phyloP scores from a whole-genome alignment of 30 jellyfish, hydroid and myxozoan genomes.

The Aurelia sp. region DNA sequence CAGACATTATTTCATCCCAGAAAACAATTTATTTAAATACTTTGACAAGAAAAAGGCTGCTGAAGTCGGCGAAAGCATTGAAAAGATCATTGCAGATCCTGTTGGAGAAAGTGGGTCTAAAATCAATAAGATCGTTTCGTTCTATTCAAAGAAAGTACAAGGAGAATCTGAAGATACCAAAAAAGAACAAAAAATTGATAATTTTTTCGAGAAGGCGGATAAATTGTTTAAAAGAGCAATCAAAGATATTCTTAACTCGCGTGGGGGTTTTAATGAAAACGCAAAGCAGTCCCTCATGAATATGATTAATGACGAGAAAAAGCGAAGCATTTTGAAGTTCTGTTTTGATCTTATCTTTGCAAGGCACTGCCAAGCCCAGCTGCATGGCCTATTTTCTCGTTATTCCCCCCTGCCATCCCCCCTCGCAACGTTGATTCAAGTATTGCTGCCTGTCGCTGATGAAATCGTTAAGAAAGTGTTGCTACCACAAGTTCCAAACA shows the following conservation, averaged over 20 bases:
- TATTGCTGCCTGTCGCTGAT: slow-evolving; percentile 15
- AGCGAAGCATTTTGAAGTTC: slow-evolving; percentile 11
- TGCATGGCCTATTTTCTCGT: slow-evolving; percentile 1
- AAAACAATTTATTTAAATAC: slow-evolving; percentile 32
- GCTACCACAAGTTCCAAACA: slow-evolving; percentile 1
- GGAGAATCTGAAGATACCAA: background rate
- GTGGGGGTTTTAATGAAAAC: background rate
- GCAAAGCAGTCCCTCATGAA: background rate
- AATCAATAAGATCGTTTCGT: background rate
- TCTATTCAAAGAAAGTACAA: slow-evolving; percentile 10
- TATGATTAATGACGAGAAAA: background rate
- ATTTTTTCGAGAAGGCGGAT: slow-evolving; percentile 7
- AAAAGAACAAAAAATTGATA: background rate
- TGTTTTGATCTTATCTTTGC: slow-evolving; percentile 37
- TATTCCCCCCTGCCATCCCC: slow-evolving; percentile 46
- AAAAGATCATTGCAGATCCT: slow-evolving; percentile 40
- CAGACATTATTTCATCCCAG: slow-evolving; percentile 46
- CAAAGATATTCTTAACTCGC: background rate
- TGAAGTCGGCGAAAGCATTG: slow-evolving; percentile 10
- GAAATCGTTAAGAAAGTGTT: slow-evolving; percentile 12
- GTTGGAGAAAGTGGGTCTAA: slow-evolving; percentile 22
- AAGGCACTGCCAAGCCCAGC: slow-evolving; percentile 12
- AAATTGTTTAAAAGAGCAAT: slow-evolving; percentile 8
- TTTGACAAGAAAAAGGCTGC: slow-evolving; percentile 13
- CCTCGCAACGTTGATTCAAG: slow-evolving; percentile 14